Percentiles rank a stretch among this genome's conserved stretches.
These are phyloP conservation scores for Brachyptera risi DNA, from an alignment of 2,888 invertebrate genomes.

Conservation along the genomic window DNA sequence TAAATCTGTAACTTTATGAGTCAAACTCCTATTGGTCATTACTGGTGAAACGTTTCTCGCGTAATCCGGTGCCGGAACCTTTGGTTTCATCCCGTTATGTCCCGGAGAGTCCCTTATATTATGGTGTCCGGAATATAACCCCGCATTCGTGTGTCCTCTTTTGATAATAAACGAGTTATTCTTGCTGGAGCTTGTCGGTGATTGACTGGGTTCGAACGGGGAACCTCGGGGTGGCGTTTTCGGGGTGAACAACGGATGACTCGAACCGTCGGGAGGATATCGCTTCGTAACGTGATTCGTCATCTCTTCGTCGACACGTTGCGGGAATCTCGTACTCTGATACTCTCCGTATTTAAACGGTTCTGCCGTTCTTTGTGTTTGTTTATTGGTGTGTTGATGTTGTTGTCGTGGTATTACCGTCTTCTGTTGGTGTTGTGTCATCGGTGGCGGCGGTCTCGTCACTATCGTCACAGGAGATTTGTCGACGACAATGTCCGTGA, in stretches of 20 bases:
- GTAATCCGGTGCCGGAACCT: background rate
- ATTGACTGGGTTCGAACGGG: background rate
- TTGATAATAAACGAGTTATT: constrained; percentile 56
- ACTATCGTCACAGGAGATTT: background rate
- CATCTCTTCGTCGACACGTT: constrained; percentile 41
- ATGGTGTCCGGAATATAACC: constrained; percentile 56
- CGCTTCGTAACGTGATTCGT: constrained; percentile 40
- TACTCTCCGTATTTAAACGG: constrained; percentile 31
- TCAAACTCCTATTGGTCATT: background rate
- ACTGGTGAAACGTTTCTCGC: background rate
- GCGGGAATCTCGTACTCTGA: constrained; percentile 37
- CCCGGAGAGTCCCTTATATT: constrained; percentile 17
- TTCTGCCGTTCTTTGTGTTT: too few species aligned
- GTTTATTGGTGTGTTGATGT: too few species aligned
- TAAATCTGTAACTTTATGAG: constrained; percentile 63
- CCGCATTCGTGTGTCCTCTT: constrained; percentile 59
- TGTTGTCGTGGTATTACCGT: background rate
- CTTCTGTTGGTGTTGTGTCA: background rate
- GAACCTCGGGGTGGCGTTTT: background rate
- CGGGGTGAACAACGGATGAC: background rate
- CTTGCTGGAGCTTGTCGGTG: constrained; percentile 28
- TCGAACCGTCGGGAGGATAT: constrained; percentile 33
- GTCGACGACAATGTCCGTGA: constrained; percentile 22
- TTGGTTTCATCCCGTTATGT: constrained; percentile 1
- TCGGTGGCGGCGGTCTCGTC: background rate